Evolutionary conservation across 1,140 invertebrate genomes (phyloP), one percentile per base, ranked within the genome.

Genomic region (Solen grandis): DNA sequence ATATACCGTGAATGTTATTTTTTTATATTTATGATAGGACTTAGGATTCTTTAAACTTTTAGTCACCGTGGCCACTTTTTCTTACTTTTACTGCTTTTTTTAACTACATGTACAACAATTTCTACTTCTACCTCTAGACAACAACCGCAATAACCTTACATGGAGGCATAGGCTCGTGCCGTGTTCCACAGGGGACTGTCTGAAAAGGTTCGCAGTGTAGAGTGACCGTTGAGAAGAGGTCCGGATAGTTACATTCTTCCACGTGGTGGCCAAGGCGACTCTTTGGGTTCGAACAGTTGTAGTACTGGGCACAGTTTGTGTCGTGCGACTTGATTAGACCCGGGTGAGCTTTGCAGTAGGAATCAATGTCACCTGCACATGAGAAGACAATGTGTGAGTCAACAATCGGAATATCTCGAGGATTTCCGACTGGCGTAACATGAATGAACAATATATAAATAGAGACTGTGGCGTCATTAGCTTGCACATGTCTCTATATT

Each of bases 221-320:
- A 5, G 69, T 72, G 13, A 54, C 62, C 2, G 27, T 46, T 54
- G 84, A 84, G 68, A 85, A 88, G 5, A 88, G 54, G 19, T 84
- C 36, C 8, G 87, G 87, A 63, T 87, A 88, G 16, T 57, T 31
- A 46, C 87, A 88, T 41, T 88, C 87, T 8, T 76, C 54, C 1
- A 31, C 65, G 8, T 57, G 14, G 3, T 22, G 54, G 5, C 82
- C 68, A 25, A 69, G 50, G 41, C 52, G 63, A 29, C 63, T 36
- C n/a, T n/a, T n/a, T 5, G 35, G 63, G 46, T 59, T 59, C 4
- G 82, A 80, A 70, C 87, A 88, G 81, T 88, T 83, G 62, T 86
- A 88, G 57, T 87, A 88, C 76, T 86, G 86, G 35, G 84, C 87
- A 83, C 87, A 88, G 79, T 88, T 86, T 13, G 74, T 73, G 5